These are phyloP conservation scores for Emmelina monodactyla DNA, from an alignment of 2,888 invertebrate genomes.

Conservation along the genomic window DNA sequence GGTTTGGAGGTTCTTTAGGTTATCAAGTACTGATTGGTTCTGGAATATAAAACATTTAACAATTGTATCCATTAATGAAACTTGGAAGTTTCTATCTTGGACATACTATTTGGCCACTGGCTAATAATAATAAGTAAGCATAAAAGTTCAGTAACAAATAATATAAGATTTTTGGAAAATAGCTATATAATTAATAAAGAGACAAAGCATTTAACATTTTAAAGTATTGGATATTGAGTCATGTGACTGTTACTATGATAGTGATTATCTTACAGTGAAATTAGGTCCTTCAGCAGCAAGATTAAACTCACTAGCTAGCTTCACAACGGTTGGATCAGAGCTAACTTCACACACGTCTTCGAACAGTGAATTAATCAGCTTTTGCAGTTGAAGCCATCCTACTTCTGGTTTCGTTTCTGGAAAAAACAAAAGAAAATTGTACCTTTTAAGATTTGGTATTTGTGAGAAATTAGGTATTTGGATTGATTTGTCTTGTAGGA, in stretches of 20 bases:
- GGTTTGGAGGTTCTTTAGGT: slow-evolving; percentile 20
- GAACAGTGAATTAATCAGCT: slow-evolving; percentile 39
- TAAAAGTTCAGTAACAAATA: slow-evolving; percentile 3
- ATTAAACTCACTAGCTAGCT: slow-evolving; percentile 33
- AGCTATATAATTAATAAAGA: background rate
- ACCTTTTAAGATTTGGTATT: background rate
- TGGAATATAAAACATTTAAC: slow-evolving; percentile 21
- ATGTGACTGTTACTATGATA: background rate
- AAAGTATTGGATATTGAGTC: background rate
- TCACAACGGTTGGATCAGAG: slow-evolving; percentile 24
- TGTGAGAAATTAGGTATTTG: no score
- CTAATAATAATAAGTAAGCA: no score
- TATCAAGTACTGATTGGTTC: slow-evolving; percentile 32
- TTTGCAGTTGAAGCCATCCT: slow-evolving; percentile 43
- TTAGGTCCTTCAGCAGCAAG: slow-evolving; percentile 20
- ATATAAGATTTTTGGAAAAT: background rate
- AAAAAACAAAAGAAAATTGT: background rate
- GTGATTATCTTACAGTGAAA: background rate
- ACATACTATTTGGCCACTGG: no score
- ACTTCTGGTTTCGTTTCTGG: slow-evolving; percentile 10
- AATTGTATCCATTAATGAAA: background rate
- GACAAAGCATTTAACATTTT: background rate
- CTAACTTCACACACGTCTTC: slow-evolving; percentile 52
- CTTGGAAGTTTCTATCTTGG: background rate
- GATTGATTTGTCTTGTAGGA: no score